Percentiles rank a stretch among this genome's conserved stretches.
Conservation (phyloP, 1,140 invertebrate genomes). For the Apis laboriosa region DNA sequence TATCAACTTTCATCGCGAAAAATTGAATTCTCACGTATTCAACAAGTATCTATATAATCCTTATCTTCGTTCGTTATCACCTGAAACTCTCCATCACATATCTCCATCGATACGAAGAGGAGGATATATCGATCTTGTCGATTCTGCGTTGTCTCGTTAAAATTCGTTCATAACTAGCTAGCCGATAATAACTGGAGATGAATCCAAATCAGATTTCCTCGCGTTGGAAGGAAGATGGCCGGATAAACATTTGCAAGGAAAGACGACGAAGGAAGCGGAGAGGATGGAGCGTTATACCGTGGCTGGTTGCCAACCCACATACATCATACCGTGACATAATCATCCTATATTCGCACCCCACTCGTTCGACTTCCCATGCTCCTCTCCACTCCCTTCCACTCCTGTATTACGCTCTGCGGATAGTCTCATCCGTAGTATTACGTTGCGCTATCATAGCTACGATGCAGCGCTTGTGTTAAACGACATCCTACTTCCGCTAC, state of each 20-base stretch:
- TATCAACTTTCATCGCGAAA: too few relatives aligned
- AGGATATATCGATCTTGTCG: not conserved
- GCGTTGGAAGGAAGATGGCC: conserved; percentile 30
- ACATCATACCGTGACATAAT: conserved; percentile 73
- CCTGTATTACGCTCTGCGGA: conserved; percentile 69
- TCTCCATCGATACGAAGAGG: too few relatives aligned
- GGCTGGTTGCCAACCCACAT: conserved; percentile 68
- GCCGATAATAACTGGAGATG: conserved; percentile 29
- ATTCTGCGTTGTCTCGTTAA: not conserved
- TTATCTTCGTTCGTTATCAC: too few relatives aligned
- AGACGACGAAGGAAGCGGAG: conserved; percentile 3
- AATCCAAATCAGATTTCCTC: conserved; percentile 34
- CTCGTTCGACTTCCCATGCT: conserved; percentile 66
- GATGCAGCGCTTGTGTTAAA: conserved; percentile 63
- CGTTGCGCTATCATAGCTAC: conserved; percentile 64
- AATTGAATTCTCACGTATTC: too few relatives aligned
- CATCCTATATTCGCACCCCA: conserved; percentile 70
- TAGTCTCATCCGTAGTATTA: conserved; percentile 65
- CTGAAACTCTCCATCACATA: too few relatives aligned
- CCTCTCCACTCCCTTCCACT: conserved; percentile 44
- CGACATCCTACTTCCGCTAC: conserved; percentile 54
- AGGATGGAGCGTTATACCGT: conserved; percentile 41
- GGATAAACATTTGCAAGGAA: conserved; percentile 33
- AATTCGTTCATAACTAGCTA: not conserved
- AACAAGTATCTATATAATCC: too few relatives aligned